Evolutionary conservation across 2,113 vertebrate genomes (phyloP).

Genomic region (Hydrochoerus hydrochaeris): DNA sequence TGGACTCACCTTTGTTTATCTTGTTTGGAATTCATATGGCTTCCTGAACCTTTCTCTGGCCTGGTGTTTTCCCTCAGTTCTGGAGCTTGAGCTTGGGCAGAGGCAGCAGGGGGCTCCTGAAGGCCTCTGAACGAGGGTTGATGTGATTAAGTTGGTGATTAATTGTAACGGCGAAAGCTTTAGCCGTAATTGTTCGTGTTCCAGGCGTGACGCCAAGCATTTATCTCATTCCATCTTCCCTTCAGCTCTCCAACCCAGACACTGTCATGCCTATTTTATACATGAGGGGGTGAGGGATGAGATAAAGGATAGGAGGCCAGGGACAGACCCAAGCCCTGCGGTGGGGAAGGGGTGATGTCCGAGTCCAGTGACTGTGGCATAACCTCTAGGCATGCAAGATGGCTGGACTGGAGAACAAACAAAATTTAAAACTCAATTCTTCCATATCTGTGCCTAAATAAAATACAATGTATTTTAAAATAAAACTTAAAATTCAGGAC

Average conservation of each 20-base stretch:
- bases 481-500: not conserved
- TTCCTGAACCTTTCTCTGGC: not conserved
- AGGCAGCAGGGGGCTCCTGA: rapidly evolving
- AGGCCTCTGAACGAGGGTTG: not conserved
- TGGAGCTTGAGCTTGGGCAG: rapidly evolving
- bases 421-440: not conserved
- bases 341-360: not conserved
- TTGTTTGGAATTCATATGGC: not conserved
- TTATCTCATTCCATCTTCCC: not conserved
- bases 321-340: no score
- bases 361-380: no score
- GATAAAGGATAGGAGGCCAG: not conserved
- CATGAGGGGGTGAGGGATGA: not conserved
- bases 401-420: not conserved
- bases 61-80: not conserved
- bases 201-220: not conserved
- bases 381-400: not conserved
- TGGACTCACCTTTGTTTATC: not conserved
- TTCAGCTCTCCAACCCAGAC: not conserved
- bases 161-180: rapidly evolving
- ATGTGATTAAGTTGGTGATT: rapidly evolving
- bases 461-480: not conserved
- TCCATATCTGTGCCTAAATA: not conserved
- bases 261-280: not conserved
- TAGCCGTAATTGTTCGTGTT: rapidly evolving